Evolutionary conservation across 2,113 vertebrate genomes (phyloP).

Genomic region (Pseudonaja textilis): DNA sequence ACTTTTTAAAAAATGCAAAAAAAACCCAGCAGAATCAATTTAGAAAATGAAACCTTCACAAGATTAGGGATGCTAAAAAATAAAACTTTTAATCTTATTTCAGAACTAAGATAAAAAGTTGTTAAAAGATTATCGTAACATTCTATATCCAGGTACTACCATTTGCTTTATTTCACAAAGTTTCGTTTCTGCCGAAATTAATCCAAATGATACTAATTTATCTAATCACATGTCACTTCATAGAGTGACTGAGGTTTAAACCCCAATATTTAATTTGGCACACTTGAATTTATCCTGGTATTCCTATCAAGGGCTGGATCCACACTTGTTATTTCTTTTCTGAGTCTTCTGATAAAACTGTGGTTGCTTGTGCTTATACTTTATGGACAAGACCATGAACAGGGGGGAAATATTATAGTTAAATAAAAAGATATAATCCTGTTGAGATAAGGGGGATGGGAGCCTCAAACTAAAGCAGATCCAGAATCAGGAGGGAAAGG

Average conservation of each 20-base stretch:
- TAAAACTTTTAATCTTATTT: too few species aligned
- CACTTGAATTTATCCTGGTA: background rate
- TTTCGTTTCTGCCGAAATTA: background rate
- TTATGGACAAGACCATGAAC: background rate
- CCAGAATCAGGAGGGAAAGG: background rate
- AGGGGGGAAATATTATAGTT: background rate
- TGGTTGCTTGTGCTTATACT: background rate
- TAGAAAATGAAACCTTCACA: background rate
- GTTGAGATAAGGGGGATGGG: background rate
- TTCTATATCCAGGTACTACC: background rate
- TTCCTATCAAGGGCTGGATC: background rate
- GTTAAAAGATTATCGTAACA: background rate
- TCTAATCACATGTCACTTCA: background rate
- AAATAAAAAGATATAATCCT: background rate
- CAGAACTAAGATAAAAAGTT: background rate
- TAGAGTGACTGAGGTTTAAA: background rate
- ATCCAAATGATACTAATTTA: background rate
- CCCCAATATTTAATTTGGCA: background rate
- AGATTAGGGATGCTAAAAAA: background rate
- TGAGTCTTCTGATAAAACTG: background rate
- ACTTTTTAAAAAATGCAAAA: background rate
- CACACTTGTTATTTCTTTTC: background rate
- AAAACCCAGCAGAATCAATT: background rate
- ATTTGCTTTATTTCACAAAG: too few species aligned
- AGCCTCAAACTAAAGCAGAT: background rate